Evolutionary conservation across 2,888 invertebrate genomes (phyloP), one percentile per base, ranked within the genome.

Genomic region (Lamproptera curius): DNA sequence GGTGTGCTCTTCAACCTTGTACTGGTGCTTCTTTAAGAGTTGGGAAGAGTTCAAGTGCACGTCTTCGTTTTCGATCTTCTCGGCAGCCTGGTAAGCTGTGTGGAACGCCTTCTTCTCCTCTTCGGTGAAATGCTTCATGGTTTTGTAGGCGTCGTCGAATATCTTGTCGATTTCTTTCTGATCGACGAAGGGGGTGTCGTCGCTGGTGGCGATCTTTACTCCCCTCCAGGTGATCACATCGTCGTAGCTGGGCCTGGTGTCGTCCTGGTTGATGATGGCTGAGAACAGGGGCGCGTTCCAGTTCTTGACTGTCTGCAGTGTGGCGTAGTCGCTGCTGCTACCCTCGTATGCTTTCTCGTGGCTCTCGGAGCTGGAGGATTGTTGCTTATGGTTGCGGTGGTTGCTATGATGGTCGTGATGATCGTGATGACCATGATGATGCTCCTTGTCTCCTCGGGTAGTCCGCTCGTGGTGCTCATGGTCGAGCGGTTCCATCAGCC

Each of bases 1-100:
- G 6, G 57, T 68, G 67, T 85, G 74, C 53, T 80, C 75, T 49
- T 87, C 85, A 1, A 76, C 73, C 2, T 63, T 56, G 61, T 83
- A 85, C 4, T 75, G 55, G 58, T 83, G 52, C 53, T 78, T 77
- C 60, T 70, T 68, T 38, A 82, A 67, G 16, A 86, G 61, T 45
- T 84, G 62, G 10, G 76, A 73, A 26, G 79, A 74, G 55, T 76
- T 77, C 14, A 74, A 58, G 28, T 57, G 56, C 2, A 55, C 55
- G 41, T 76, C 70, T 46, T 71, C 73, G 17, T 65, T 59, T 42
- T 61, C 55, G 17, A 63, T 53, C 16, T 67, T 52, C 10, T 61
- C 54, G 16, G 66, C 65, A 8, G 58, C 51, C 46, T 63, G 52
- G 52, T 66, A 70, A 10, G 61, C 58, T 13, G 73, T 53, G 55